Evolutionary conservation across 2,113 vertebrate genomes (phyloP).

Genomic region (Cochlearius cochlearius): DNA sequence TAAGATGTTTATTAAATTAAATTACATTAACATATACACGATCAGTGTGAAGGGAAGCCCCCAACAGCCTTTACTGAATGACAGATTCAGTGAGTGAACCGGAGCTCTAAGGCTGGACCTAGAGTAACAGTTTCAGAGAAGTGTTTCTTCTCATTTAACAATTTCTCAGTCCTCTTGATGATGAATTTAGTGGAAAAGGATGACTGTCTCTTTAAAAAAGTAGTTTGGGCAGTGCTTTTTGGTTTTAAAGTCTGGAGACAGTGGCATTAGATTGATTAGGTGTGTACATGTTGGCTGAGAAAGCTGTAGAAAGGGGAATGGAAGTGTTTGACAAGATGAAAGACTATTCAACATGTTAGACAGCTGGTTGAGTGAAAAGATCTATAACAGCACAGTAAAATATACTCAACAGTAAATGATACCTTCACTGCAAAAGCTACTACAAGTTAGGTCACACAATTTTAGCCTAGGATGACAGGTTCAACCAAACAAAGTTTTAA

Average conservation of each 20-base stretch:
- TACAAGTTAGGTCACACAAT: conserved; percentile 64
- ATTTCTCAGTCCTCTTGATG: conserved; percentile 1
- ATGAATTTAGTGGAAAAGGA: conserved; percentile 44
- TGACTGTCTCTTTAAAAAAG: conserved; percentile 73
- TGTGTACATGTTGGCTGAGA: conserved; percentile 78
- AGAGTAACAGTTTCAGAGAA: conserved; percentile 42
- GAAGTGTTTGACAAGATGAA: conserved; percentile 82
- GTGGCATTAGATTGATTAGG: conserved; percentile 85
- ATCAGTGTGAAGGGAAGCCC: conserved; percentile 40
- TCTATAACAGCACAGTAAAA: conserved; percentile 77
- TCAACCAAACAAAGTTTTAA: conserved; percentile 58
- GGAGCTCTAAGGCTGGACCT: conserved; percentile 9
- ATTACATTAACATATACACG: conserved; percentile 52
- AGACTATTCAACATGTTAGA: conserved; percentile 78
- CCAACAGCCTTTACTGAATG: conserved; percentile 4
- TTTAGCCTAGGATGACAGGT: conserved; percentile 63
- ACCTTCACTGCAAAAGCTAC: conserved; percentile 63
- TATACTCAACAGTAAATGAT: conserved; percentile 76
- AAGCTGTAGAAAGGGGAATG: conserved; percentile 73
- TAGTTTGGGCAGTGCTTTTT: conserved; percentile 63
- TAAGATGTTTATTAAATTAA: conserved; percentile 51
- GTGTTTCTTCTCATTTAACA: conserved; percentile 20
- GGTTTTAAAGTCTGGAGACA: conserved; percentile 79
- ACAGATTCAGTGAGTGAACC: not conserved
- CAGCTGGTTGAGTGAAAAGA: conserved; percentile 84